Conservation (phyloP, 2,797 vertebrate species). For the Silurus aristotelis region DNA sequence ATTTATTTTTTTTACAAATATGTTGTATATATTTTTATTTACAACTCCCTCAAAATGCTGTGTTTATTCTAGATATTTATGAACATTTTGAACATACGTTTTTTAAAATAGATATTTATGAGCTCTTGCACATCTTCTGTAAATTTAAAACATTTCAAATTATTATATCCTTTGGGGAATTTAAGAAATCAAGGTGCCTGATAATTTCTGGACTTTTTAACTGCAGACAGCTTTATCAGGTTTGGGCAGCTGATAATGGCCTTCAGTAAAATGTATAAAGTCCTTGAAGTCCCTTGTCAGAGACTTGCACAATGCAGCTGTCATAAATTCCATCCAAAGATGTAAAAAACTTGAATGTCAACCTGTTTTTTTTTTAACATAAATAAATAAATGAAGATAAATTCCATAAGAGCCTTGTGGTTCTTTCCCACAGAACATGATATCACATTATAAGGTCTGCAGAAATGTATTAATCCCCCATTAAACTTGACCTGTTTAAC, state of each 20-base stretch:
- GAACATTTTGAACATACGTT: neutral
- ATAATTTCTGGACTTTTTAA: neutral
- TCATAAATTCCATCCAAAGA: neutral
- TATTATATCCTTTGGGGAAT: neutral
- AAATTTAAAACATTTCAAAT: neutral
- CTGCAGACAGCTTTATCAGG: neutral
- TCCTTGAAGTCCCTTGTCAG: neutral
- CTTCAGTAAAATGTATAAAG: neutral
- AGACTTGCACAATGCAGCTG: neutral
- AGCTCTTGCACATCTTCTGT: neutral
- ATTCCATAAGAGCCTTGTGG: neutral
- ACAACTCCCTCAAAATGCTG: neutral
- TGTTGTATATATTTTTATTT: neutral
- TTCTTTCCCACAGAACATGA: neutral
- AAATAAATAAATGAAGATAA: neutral
- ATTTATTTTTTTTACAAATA: neutral
- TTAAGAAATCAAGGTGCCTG: neutral
- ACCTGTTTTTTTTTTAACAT: neutral
- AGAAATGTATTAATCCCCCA: constrained; percentile 16
- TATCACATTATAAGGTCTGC: constrained; percentile 26
- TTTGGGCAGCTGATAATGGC: neutral
- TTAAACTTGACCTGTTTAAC: constrained; percentile 18
- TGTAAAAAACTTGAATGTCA: neutral
- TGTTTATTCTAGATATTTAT: neutral
- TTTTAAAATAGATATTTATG: neutral